phyloP scores from a whole-genome alignment of 2,888 invertebrate species.

The Notodonta ziczac region DNA sequence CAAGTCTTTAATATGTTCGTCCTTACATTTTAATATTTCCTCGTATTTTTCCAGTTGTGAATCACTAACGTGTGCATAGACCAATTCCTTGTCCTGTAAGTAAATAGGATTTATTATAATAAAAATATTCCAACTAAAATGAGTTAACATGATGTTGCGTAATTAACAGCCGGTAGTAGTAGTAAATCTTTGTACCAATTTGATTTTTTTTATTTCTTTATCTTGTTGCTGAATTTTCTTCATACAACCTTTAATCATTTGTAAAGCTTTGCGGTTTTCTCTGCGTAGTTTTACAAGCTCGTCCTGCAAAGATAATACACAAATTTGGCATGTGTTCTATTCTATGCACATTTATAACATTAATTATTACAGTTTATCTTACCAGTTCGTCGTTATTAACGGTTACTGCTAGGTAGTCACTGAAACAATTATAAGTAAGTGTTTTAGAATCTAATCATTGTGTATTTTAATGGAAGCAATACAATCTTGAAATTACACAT shows the following conservation, averaged over 20 bases:
- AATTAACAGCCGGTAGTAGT: background rate
- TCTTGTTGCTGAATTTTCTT: conserved; percentile 82
- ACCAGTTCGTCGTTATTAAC: conserved; percentile 71
- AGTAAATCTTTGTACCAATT: conserved; percentile 53
- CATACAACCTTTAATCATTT: conserved; percentile 84
- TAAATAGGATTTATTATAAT: background rate
- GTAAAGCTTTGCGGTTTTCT: conserved; percentile 83
- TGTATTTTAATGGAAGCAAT: conserved; percentile 6
- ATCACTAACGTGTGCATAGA: conserved; percentile 72
- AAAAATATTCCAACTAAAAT: no score
- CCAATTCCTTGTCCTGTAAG: conserved; percentile 70
- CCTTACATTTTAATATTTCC: conserved; percentile 81
- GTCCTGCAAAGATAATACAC: conserved; percentile 53
- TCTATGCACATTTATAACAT: conserved; percentile 7
- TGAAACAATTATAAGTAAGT: conserved; percentile 36
- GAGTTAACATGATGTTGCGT: background rate
- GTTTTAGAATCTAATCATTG: conserved; percentile 1
- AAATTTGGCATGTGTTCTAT: background rate
- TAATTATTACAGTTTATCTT: conserved; percentile 28
- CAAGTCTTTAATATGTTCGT: conserved; percentile 81
- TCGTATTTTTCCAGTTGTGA: conserved; percentile 76
- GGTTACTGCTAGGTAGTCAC: conserved; percentile 68
- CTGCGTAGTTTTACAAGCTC: conserved; percentile 76
- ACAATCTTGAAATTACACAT: conserved; percentile 26
- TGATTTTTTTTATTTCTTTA: conserved; percentile 76